These are phyloP conservation scores for Geotrypetes seraphini DNA, from an alignment of 2,797 vertebrate species.

Conservation along the genomic window DNA sequence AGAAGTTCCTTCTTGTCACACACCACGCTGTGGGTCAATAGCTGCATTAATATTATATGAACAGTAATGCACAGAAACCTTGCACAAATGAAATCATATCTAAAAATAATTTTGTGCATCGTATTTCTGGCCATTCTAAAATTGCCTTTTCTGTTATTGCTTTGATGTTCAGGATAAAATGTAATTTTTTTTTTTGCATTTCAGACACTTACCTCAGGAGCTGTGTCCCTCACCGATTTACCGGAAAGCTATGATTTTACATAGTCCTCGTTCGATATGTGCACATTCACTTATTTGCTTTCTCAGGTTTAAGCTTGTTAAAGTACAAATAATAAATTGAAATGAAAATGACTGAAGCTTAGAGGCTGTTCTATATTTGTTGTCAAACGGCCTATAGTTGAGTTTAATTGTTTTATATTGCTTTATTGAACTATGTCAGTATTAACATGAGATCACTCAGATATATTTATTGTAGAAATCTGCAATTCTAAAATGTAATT, in stretches of 20 bases:
- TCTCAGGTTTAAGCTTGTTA: slow-evolving; percentile 25
- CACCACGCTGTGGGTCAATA: too few relatives aligned
- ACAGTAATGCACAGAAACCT: slow-evolving; percentile 50
- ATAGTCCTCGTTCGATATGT: slow-evolving; percentile 15
- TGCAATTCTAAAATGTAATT: slow-evolving; percentile 7
- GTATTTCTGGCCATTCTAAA: slow-evolving; percentile 32
- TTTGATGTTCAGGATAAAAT: slow-evolving; percentile 31
- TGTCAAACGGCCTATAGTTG: slow-evolving; percentile 19
- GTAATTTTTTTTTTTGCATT: slow-evolving; percentile 20
- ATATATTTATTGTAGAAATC: slow-evolving; percentile 30
- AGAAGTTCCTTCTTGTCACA: slow-evolving; percentile 34
- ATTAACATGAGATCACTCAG: slow-evolving; percentile 23
- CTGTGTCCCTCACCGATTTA: slow-evolving; percentile 23
- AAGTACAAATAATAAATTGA: slow-evolving; percentile 25
- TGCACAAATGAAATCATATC: slow-evolving; percentile 47
- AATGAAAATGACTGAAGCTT: slow-evolving; percentile 24
- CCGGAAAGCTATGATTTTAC: slow-evolving; percentile 15
- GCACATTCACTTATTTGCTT: slow-evolving; percentile 24
- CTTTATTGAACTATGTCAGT: slow-evolving; percentile 37
- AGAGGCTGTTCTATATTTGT: slow-evolving; percentile 25
- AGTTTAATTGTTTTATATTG: slow-evolving; percentile 41
- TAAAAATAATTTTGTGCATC: slow-evolving; percentile 25
- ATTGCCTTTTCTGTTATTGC: slow-evolving; percentile 25
- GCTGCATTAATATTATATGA: slow-evolving; percentile 53
- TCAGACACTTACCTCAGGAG: slow-evolving; percentile 16